Evolutionary conservation across 2,113 vertebrate species (phyloP).

Genomic region (Zosterops pallidus): DNA sequence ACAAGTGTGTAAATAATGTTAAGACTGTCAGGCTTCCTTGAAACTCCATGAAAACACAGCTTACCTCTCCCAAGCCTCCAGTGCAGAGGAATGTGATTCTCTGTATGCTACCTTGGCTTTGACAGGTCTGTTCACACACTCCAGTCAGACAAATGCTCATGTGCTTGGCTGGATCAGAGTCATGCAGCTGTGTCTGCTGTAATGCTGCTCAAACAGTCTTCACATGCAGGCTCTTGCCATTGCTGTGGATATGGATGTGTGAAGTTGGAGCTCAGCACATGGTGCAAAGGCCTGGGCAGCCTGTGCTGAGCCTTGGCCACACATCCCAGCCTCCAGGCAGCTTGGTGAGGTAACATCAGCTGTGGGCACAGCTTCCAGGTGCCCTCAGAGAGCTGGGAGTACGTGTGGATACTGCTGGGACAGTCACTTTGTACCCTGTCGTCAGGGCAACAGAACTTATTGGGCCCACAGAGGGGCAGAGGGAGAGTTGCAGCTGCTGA

Average conservation of each 20-base stretch:
- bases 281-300: background rate
- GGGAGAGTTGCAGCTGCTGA: background rate
- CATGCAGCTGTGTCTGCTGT: background rate
- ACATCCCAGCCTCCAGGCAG: background rate
- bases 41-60: background rate
- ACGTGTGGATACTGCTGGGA: background rate
- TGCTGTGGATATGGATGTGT: accelerated
- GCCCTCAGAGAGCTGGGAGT: background rate
- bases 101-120: background rate
- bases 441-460: background rate
- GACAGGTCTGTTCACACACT: background rate
- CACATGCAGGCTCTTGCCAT: background rate
- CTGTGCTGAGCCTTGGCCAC: background rate
- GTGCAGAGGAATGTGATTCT: background rate
- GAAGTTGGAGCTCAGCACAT: background rate
- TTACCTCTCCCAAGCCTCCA: background rate
- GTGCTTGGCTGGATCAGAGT: background rate
- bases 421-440: background rate
- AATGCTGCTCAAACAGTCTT: background rate
- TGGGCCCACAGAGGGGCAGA: background rate
- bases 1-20: background rate
- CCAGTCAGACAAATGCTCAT: background rate
- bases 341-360: background rate
- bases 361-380: background rate
- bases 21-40: background rate